These are phyloP conservation scores for Pelochelys cantorii DNA, from an alignment of 2,797 vertebrate genomes.

Conservation along the genomic window DNA sequence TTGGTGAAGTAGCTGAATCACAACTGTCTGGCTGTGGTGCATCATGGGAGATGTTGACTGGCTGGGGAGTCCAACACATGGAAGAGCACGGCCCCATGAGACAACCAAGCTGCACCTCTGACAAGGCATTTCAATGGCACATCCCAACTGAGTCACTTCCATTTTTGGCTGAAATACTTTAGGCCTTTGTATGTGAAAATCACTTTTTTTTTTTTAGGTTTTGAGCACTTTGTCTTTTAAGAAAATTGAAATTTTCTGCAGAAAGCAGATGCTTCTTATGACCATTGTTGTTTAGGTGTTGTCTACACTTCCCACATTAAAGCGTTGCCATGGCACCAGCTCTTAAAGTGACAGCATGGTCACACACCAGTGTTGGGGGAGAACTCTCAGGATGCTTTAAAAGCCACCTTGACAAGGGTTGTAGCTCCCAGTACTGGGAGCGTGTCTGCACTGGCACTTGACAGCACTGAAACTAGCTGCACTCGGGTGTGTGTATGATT, in stretches of 20 bases:
- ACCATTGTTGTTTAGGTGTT: neutral
- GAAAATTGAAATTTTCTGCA: neutral
- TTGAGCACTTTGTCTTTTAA: neutral
- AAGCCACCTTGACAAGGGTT: too few relatives aligned
- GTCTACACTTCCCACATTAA: too few relatives aligned
- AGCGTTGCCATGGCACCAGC: too few relatives aligned
- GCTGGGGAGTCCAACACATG: fast-evolving
- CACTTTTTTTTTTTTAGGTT: neutral
- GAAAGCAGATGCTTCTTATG: fast-evolving
- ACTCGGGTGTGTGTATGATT: too few relatives aligned
- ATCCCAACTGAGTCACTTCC: neutral
- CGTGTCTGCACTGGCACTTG: too few relatives aligned
- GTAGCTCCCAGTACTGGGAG: too few relatives aligned
- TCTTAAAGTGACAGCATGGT: too few relatives aligned
- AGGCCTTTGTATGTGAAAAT: neutral
- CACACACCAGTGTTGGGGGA: too few relatives aligned
- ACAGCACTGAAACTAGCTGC: too few relatives aligned
- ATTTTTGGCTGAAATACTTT: neutral
- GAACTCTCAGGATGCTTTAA: too few relatives aligned
- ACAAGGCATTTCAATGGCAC: fast-evolving
- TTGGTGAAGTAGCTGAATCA: neutral
- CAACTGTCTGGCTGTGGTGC: neutral
- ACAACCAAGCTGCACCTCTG: neutral
- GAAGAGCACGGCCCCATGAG: neutral
- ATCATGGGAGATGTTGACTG: neutral